Percentiles rank a stretch among this genome's conserved stretches.
Evolutionary conservation across 23 tunicate species (phyloP).

Genomic region (Halocynthia aurantium): DNA sequence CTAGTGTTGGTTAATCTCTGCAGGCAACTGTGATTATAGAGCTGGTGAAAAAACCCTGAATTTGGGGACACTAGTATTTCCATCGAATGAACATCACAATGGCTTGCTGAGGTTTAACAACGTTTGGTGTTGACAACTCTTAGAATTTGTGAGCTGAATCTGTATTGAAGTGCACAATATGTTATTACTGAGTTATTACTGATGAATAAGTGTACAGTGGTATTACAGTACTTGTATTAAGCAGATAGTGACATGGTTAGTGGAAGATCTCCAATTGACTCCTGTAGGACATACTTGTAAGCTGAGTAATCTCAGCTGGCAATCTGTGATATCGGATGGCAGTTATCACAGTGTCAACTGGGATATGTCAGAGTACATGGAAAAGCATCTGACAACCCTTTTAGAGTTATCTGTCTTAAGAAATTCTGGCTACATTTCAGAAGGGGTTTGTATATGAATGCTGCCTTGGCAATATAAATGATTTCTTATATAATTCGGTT

Average conservation of each 20-base stretch:
- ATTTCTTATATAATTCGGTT: no score
- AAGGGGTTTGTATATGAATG: background rate
- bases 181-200: no score
- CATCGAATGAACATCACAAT: conserved; percentile 36
- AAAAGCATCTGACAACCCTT: conserved; percentile 6
- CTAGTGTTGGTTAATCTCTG: conserved; percentile 81
- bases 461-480: no score
- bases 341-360: conserved; percentile 66
- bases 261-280: no score
- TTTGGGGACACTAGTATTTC: background rate
- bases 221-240: no score
- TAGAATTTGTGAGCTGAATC: no score
- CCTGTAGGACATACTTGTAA: no score
- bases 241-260: no score
- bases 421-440: background rate
- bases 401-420: background rate
- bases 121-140: conserved; percentile 2
- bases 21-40: conserved; percentile 92
- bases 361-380: conserved; percentile 42
- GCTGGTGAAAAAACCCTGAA: background rate
- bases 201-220: no score
- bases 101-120: conserved; percentile 57
- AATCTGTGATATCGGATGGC: conserved; percentile 68
- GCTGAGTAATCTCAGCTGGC: conserved; percentile 82
- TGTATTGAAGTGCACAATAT: no score